These are phyloP conservation scores for Leptobrachium ailaonicum DNA, from an alignment of 2,113 vertebrate genomes.

Conservation along the genomic window DNA sequence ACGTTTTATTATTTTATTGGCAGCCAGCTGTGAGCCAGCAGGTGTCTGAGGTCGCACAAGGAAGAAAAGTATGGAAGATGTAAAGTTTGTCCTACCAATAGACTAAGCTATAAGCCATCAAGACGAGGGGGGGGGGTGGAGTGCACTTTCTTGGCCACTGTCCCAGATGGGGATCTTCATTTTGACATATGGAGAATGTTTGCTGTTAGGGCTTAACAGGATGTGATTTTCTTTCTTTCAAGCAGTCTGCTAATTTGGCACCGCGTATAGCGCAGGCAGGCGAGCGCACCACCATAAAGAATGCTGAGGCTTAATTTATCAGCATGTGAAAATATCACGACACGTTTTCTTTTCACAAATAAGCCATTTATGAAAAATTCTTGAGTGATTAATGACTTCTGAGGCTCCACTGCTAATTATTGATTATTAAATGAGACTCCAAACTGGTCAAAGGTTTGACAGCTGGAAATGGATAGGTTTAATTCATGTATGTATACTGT, in stretches of 20 bases:
- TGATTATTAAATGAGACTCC: too few relatives aligned
- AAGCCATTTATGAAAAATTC: background rate
- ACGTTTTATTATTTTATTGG: conserved; percentile 58
- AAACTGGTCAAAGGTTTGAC: too few relatives aligned
- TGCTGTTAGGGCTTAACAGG: conserved; percentile 52
- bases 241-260: conserved; percentile 48
- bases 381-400: background rate
- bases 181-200: conserved; percentile 56
- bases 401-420: too few relatives aligned
- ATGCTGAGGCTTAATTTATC: conserved; percentile 30
- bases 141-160: conserved; percentile 52
- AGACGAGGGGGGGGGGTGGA: background rate
- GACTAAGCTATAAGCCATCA: conserved; percentile 26
- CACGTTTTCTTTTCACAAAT: background rate
- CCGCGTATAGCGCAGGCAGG: conserved; percentile 11
- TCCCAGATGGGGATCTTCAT: conserved; percentile 58
- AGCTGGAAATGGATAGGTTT: too few relatives aligned
- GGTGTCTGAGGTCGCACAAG: conserved; percentile 64
- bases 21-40: conserved; percentile 65
- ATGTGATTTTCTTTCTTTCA: conserved; percentile 49
- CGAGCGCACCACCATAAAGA: conserved; percentile 22
- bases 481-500: too few relatives aligned
- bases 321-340: conserved; percentile 36
- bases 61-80: conserved; percentile 56
- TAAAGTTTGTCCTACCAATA: conserved; percentile 20